Percentiles rank a stretch among this genome's conserved stretches.
Conservation (phyloP, 1,140 invertebrate species). For the Bathynomus jamesi region DNA sequence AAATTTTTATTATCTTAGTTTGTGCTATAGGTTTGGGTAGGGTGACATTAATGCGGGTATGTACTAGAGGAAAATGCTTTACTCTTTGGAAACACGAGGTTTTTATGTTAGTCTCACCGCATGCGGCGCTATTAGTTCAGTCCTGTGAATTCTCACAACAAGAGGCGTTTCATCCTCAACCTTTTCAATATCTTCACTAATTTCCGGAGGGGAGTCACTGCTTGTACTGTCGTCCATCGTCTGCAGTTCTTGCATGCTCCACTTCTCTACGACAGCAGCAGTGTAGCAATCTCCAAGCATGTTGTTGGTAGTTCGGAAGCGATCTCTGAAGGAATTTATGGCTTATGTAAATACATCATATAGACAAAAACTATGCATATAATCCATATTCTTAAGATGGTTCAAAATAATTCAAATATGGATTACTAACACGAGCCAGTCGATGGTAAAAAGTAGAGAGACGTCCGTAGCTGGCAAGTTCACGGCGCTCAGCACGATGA, state of each 20-base stretch:
- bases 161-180: neutral
- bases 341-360: too few relatives aligned
- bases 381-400: too few relatives aligned
- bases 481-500: constrained; percentile 77
- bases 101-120: neutral
- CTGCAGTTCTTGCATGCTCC: constrained; percentile 72
- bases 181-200: neutral
- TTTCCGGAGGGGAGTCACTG: neutral
- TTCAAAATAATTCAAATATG: too few relatives aligned
- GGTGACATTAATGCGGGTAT: neutral
- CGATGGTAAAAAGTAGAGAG: constrained; percentile 73
- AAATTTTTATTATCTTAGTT: neutral
- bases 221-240: constrained; percentile 45
- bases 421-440: constrained; percentile 80
- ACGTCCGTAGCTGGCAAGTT: constrained; percentile 71
- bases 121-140: neutral
- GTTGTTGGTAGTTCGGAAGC: constrained; percentile 78
- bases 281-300: constrained; percentile 81
- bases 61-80: neutral
- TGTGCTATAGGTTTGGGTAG: neutral
- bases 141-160: neutral
- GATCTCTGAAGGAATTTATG: constrained; percentile 48
- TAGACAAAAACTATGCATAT: too few relatives aligned
- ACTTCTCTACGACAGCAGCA: constrained; percentile 71
- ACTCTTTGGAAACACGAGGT: neutral